Conservation (phyloP, 2,797 vertebrate genomes). For the Acridotheres tristis region DNA sequence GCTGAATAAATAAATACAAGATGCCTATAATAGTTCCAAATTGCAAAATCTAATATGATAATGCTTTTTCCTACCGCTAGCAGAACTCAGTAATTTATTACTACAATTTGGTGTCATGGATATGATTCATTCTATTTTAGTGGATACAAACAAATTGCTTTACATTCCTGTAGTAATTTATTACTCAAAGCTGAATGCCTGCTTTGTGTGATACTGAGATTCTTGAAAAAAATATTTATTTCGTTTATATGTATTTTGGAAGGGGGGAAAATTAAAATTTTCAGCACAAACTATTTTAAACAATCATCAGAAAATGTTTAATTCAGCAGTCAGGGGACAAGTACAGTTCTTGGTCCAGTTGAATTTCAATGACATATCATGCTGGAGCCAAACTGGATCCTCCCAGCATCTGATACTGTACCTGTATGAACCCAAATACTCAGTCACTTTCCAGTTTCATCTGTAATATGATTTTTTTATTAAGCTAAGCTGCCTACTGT, state of each 20-base stretch:
- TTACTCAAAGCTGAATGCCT: constrained; percentile 9
- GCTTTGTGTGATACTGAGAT: not conserved
- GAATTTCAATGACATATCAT: not conserved
- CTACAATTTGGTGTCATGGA: constrained; percentile 32
- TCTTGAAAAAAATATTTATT: not conserved
- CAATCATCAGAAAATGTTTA: not conserved
- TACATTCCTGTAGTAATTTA: constrained; percentile 27
- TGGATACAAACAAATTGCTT: constrained; percentile 37
- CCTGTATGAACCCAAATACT: not conserved
- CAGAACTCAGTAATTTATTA: constrained; percentile 63
- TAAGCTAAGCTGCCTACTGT: not conserved
- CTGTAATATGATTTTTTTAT: not conserved
- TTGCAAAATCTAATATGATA: constrained; percentile 17
- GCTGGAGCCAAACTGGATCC: not conserved
- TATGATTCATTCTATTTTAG: constrained; percentile 56
- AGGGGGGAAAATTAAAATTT: not conserved
- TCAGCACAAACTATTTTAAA: not conserved
- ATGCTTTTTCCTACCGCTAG: constrained; percentile 19
- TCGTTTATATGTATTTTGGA: not conserved
- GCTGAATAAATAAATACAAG: constrained; percentile 16
- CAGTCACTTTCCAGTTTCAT: not conserved
- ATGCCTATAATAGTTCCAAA: not conserved
- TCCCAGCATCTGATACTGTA: not conserved
- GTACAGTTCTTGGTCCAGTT: not conserved
- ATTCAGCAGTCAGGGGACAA: not conserved